Base-by-base conservation (phyloP, 1,140 invertebrate species). In the Megalonaias nervosa region DNA sequence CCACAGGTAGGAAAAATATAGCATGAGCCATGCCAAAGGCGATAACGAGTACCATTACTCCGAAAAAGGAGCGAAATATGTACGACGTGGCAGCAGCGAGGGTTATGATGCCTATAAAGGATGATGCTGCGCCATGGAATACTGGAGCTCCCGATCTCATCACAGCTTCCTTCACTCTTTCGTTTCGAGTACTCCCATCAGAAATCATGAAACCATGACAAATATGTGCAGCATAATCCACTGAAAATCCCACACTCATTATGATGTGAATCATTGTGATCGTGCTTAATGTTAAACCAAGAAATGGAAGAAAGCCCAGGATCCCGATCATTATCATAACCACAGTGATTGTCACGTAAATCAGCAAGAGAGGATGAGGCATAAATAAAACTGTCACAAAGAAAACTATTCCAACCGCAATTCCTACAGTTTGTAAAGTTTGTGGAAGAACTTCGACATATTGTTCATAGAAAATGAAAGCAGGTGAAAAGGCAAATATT, bases 201-300 rank as follows among this genome's bases (percentile, higher is more conserved):
- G 96, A 97, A 21, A 96, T 95, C 94, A 98, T 97, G 88, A 97
- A 98, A 0, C 97, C 97, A 86, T 99, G 98, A 80, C 97, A 98
- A 59, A 99, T 98, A 86, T 99, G 98, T 9, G 97, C 97, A 0
- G 97, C 98, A 88, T 98, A 99, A 86, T 99, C 98, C 0, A 99
- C 97, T 2, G 97, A 98, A 91, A 99, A 99, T 57, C 98, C 98
- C 56, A 99, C 98, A 86, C 97, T 98, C 97, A 99, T 99, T 67
- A 99, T 99, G 2, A 99, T 92, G 86, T 99, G 99, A 61, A 99
- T 99, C 97, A 99, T 99, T 0, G 97, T 98, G 84, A 99, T 98
- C 2, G 97, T 97, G 89, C 99, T 97, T 59, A 99, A 91, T 86
- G 97, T 97, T 0, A 99, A 97, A 81, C 95, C 94, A 97, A 98